A percentile compares a stretch with the other conserved stretches of the same genome.
phyloP scores from a whole-genome alignment of 2,888 invertebrate genomes.

The Clitarchus hookeri region DNA sequence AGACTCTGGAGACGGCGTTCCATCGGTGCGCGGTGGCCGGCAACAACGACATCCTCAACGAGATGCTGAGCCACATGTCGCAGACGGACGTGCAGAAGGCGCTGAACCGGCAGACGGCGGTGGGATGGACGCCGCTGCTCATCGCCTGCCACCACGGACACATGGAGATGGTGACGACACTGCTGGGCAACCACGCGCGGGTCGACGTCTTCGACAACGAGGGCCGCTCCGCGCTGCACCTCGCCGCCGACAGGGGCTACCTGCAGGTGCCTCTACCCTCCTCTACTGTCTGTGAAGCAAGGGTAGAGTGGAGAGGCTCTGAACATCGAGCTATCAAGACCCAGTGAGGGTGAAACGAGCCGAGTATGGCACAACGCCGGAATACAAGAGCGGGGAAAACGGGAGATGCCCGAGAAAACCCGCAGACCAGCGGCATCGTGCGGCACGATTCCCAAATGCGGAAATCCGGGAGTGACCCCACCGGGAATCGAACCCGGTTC shows the following conservation, averaged over 20 bases:
- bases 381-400: too few species aligned
- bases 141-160: slow-evolving; percentile 97
- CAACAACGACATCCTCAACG: slow-evolving; percentile 91
- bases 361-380: too few species aligned
- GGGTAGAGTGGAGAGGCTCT: too few species aligned
- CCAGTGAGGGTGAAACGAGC: too few species aligned
- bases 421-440: too few species aligned
- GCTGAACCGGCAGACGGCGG: slow-evolving; percentile 89
- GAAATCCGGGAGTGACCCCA: too few species aligned
- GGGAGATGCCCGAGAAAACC: too few species aligned
- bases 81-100: slow-evolving; percentile 90
- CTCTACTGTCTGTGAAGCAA: background rate
- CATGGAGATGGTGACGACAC: slow-evolving; percentile 86
- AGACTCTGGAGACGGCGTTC: slow-evolving; percentile 90
- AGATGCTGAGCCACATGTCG: slow-evolving; percentile 91
- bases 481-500: too few species aligned
- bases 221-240: slow-evolving; percentile 91
- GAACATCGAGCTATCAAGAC: too few species aligned
- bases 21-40: slow-evolving; percentile 95
- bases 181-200: slow-evolving; percentile 92
- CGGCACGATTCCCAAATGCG: too few species aligned
- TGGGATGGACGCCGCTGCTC: slow-evolving; percentile 96
- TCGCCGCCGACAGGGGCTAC: slow-evolving; percentile 94
- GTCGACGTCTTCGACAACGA: slow-evolving; percentile 99
- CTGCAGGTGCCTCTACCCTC: slow-evolving; percentile 55